Base-by-base conservation (phyloP, 53 echinoderm and acorn worm species). In the Crossaster papposus region DNA sequence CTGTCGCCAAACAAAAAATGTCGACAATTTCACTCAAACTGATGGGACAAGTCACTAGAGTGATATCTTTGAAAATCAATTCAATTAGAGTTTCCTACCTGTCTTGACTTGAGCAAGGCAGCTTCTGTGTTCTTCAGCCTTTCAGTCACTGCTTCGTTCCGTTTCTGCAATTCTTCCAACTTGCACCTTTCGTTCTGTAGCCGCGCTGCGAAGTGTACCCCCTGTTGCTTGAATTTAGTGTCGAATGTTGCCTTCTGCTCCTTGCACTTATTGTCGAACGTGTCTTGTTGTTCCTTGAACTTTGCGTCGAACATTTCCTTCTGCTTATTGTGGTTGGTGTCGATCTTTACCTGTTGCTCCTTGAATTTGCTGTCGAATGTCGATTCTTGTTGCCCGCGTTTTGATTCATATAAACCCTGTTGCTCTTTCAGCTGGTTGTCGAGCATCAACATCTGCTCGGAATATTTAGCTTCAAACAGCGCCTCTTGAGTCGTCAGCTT, bases 31-130 rank as follows among this genome's bases (percentile, higher is more conserved):
- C 4, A 30, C 26, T 71, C 5, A 17, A 37, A 20, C 6, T 14
- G 15, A 15, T 7, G 9, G 44, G 9, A 44, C 44, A 44, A 44
- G 44, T 9, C 0, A 44, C 5, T 5, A 44, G 44, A 44, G 44
- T 44, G 44, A 44, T 44, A 7, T 44, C 44, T 44, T 44, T 44
- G 44, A 9, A 44, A 44, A 44, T 9, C 9, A 44, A 44, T 44
- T 28, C 3, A 68, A 26, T 23, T 68, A 26, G n/a, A n/a, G 8
- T n/a, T 53, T 20, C 58, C 22, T 36, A 87, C 87, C 87, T 87
- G 87, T 63, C 87, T 87, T 17, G 87, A 87, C n/a, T 62, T 75
- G 36, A 77, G 72, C 87, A 87, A 63, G 62, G 77, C 87, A 4
- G 62, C 5, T 62, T 87, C 77, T 1, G 87, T 87, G 76, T 29